Conservation (phyloP, 2,113 vertebrate species). For the Geothlypis trichas region DNA sequence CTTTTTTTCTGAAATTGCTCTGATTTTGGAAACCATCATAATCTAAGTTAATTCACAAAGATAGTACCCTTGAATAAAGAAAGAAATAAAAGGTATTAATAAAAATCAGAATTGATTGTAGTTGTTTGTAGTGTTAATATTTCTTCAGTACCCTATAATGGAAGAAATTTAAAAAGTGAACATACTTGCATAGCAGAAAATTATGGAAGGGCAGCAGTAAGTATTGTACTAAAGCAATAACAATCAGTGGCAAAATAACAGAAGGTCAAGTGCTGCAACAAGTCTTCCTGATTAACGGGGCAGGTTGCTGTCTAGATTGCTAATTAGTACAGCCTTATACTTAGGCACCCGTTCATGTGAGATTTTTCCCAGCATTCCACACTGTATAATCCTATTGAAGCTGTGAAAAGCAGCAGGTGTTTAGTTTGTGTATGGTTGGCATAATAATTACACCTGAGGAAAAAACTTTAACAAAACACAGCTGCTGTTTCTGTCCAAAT, state of each 20-base stretch:
- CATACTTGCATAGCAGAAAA: not conserved
- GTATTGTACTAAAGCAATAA: not conserved
- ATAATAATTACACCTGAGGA: constrained; percentile 14
- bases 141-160: not conserved
- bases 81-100: not conserved
- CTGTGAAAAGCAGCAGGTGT: constrained; percentile 43
- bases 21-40: not conserved
- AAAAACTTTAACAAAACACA: not conserved
- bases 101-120: not conserved
- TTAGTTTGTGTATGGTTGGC: not conserved
- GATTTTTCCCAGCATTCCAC: constrained; percentile 16
- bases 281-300: not conserved
- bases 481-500: not conserved
- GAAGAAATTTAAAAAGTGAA: not conserved
- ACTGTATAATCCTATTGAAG: not conserved
- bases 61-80: not conserved
- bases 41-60: not conserved
- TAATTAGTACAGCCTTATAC: not conserved
- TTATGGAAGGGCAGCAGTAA: not conserved
- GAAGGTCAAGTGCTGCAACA: not conserved
- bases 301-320: not conserved
- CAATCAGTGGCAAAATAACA: not conserved
- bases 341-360: not conserved
- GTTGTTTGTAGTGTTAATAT: not conserved
- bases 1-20: not conserved